Conservation (phyloP, 2,797 vertebrate species). For the Tragelaphus eurycerus region DNA sequence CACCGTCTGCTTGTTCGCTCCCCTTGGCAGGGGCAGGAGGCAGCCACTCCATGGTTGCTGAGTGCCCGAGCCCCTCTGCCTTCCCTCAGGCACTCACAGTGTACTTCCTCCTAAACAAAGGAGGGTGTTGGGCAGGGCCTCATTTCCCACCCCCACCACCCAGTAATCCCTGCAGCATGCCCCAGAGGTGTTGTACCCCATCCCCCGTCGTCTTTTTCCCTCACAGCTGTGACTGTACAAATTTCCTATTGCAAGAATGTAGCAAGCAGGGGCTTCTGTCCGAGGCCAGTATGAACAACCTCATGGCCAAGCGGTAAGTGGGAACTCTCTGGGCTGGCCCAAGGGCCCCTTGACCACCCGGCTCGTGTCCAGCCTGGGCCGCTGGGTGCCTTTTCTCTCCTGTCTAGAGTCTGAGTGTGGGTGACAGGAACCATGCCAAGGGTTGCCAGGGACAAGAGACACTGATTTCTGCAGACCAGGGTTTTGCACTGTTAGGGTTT, state of each 20-base stretch:
- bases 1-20: neutral
- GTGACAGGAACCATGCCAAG: neutral
- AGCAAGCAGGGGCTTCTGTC: constrained; percentile 95
- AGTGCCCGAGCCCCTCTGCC: neutral
- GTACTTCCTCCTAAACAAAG: neutral
- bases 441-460: neutral
- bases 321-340: neutral
- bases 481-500: neutral
- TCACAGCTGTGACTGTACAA: constrained; percentile 94
- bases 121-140: neutral
- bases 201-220: neutral
- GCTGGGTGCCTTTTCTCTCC: neutral
- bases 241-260: constrained; percentile 95
- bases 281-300: constrained; percentile 88
- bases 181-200: neutral
- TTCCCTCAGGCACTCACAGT: neutral
- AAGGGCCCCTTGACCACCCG: neutral
- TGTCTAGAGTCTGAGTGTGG: neutral
- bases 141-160: no score
- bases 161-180: neutral
- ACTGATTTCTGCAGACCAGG: neutral
- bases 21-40: neutral
- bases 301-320: constrained; percentile 91
- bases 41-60: neutral
- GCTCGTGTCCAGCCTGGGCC: neutral